Conservation (phyloP, 2,113 vertebrate species). For the Xiphophorus couchianus region DNA sequence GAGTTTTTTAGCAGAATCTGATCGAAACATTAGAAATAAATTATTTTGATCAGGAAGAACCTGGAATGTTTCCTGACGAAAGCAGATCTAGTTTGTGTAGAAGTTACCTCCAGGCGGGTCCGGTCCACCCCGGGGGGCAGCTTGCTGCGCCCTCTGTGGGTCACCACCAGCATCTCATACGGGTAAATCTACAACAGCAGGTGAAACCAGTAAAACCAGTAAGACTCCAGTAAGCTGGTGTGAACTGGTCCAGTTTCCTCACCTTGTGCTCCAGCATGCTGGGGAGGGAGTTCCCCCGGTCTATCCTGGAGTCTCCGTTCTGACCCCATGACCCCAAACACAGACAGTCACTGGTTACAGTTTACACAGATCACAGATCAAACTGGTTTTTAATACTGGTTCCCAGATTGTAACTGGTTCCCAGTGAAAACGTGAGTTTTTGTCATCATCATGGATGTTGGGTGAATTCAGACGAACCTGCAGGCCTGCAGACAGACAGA, state of each 20-base stretch:
- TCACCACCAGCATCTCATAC: slow-evolving; percentile 89
- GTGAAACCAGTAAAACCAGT: not conserved
- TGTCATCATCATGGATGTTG: not conserved
- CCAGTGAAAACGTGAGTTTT: not conserved
- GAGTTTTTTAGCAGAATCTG: too few species aligned
- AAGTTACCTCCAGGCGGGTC: slow-evolving; percentile 81
- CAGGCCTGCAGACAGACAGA: slow-evolving; percentile 45
- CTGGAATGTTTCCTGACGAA: too few species aligned
- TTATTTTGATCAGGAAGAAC: too few species aligned
- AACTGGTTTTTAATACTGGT: too few species aligned
- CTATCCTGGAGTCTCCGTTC: slow-evolving; percentile 91
- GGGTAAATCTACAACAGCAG: slow-evolving; percentile 70
- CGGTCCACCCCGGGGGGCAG: slow-evolving; percentile 90
- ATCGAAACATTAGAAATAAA: too few species aligned
- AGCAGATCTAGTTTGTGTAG: not conserved
- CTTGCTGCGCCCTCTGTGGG: slow-evolving; percentile 83
- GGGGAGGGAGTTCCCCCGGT: slow-evolving; percentile 90
- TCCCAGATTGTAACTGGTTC: too few species aligned
- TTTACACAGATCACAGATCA: too few species aligned
- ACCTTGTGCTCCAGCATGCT: slow-evolving; percentile 89
- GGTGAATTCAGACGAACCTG: slow-evolving; percentile 46
- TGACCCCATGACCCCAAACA: slow-evolving; percentile 69
- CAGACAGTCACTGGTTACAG: not conserved
- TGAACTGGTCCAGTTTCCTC: not conserved
- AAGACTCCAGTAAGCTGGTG: not conserved